These are phyloP conservation scores for Argya squamiceps DNA, from an alignment of 2,797 vertebrate genomes.

Conservation along the genomic window DNA sequence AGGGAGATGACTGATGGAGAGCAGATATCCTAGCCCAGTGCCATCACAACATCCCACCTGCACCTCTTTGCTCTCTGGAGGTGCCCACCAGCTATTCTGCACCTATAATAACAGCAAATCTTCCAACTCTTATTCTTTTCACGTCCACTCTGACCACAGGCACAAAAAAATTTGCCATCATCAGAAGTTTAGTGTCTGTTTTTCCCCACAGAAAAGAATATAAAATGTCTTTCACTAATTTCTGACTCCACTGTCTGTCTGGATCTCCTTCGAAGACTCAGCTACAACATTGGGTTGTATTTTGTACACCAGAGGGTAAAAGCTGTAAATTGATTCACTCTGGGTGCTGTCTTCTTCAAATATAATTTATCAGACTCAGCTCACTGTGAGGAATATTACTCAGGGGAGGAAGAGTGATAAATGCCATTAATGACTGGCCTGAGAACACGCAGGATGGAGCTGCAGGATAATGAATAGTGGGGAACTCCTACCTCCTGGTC, in stretches of 20 bases:
- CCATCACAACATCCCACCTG: neutral
- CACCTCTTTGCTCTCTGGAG: neutral
- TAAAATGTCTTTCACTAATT: neutral
- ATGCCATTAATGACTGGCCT: neutral
- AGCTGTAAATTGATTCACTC: neutral
- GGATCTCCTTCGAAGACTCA: neutral
- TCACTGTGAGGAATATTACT: neutral
- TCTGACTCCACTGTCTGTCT: neutral
- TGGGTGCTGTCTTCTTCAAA: neutral
- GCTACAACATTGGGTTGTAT: neutral
- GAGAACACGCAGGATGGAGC: neutral
- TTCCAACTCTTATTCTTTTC: neutral
- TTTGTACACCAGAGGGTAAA: conserved; percentile 3
- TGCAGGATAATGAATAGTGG: neutral
- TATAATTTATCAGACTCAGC: neutral
- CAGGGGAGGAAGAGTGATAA: conserved; percentile 11
- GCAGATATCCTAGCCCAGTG: neutral
- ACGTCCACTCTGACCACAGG: neutral
- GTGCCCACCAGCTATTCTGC: neutral
- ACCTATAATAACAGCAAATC: neutral
- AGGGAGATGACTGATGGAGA: neutral
- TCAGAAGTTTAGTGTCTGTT: neutral
- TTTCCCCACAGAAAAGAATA: neutral
- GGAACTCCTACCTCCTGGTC: conserved; percentile 1
- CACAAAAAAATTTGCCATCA: neutral